Evolutionary conservation across 2,888 invertebrate species (phyloP).

Genomic region (Odontocolon sp.): DNA sequence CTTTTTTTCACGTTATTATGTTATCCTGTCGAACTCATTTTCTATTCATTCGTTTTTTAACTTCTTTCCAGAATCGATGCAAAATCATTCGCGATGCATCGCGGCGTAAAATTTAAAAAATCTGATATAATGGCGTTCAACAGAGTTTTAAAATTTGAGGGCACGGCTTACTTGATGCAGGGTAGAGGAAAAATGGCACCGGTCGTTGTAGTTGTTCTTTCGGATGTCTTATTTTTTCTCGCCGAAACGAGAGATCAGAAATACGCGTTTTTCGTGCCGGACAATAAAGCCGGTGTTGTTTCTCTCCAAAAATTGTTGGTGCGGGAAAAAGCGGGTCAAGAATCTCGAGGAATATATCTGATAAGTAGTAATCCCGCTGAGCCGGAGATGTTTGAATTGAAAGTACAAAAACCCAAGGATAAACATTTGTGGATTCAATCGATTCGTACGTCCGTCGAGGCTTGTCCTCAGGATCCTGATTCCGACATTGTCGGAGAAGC

Average conservation of each 20-base stretch:
- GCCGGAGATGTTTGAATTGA: constrained; percentile 98
- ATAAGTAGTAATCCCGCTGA: constrained; percentile 95
- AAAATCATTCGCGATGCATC: constrained; percentile 93
- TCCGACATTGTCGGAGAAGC: constrained; percentile 82
- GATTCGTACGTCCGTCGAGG: constrained; percentile 92
- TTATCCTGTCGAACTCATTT: not conserved
- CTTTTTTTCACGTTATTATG: constrained; percentile 17
- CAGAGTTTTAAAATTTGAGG: constrained; percentile 93
- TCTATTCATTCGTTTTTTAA: not conserved
- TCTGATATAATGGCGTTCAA: constrained; percentile 93
- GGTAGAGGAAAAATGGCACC: constrained; percentile 95
- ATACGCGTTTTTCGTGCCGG: constrained; percentile 95
- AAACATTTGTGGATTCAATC: constrained; percentile 95
- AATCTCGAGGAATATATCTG: constrained; percentile 94
- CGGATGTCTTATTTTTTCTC: constrained; percentile 95
- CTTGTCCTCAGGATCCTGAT: constrained; percentile 92
- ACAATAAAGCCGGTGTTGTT: constrained; percentile 97
- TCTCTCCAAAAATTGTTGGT: constrained; percentile 95
- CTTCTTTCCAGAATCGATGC: constrained; percentile 88
- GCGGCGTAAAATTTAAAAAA: constrained; percentile 95
- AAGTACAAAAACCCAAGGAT: constrained; percentile 93
- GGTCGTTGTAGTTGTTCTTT: constrained; percentile 93
- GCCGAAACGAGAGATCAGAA: constrained; percentile 94
- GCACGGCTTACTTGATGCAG: constrained; percentile 94
- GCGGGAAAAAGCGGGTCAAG: constrained; percentile 95